phyloP scores from a whole-genome alignment of 1,140 invertebrate genomes.

The Tyrophagus putrescentiae region DNA sequence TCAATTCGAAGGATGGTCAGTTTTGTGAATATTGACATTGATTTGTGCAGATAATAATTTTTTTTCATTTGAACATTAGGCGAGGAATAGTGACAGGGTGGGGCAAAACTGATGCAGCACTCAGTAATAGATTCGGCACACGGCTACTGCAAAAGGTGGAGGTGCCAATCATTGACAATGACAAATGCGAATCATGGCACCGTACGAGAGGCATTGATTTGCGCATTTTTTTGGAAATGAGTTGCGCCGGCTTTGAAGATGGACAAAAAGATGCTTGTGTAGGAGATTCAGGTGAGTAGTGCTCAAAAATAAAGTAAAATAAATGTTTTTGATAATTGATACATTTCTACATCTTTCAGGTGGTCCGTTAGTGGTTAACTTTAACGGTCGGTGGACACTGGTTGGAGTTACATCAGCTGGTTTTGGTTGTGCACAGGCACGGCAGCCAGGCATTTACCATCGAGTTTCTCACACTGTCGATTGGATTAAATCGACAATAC shows the following conservation, averaged over 20 bases:
- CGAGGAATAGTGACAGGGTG: conserved; percentile 62
- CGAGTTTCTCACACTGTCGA: conserved; percentile 28
- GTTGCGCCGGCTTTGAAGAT: conserved; percentile 81
- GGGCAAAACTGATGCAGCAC: conserved; percentile 62
- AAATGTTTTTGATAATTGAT: too few relatives aligned
- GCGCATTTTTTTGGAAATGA: conserved; percentile 88
- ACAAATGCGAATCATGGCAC: conserved; percentile 57
- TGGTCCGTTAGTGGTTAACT: conserved; percentile 57
- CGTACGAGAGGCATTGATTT: conserved; percentile 58
- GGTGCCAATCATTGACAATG: conserved; percentile 30
- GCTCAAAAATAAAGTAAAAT: too few relatives aligned
- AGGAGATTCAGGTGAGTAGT: too few relatives aligned
- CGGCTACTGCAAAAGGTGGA: conserved; percentile 58
- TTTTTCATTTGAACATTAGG: conserved; percentile 37
- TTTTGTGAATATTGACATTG: conserved; percentile 2
- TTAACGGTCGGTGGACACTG: conserved; percentile 47
- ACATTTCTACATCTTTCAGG: too few relatives aligned
- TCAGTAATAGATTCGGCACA: conserved; percentile 50
- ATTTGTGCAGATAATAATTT: background rate
- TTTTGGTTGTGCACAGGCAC: conserved; percentile 65
- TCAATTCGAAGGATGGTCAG: conserved; percentile 31
- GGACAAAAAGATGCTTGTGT: conserved; percentile 56
- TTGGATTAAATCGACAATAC: conserved; percentile 25
- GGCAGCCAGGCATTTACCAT: conserved; percentile 48
- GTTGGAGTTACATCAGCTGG: conserved; percentile 70